Base-by-base conservation (phyloP, 2,888 invertebrate species). In the Thyatira batis region DNA sequence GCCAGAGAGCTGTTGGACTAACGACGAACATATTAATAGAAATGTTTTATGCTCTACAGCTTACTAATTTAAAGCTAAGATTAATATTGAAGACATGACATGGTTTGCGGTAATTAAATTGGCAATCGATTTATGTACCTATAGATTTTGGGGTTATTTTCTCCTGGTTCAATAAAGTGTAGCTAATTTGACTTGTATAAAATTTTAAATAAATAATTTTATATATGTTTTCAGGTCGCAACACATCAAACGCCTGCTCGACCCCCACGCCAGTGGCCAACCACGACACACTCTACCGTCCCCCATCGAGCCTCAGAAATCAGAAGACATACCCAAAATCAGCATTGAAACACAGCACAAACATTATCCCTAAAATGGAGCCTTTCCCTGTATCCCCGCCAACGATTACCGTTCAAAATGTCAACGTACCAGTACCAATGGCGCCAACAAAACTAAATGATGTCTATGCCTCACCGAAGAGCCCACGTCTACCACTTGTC, bases 281-380 rank as follows among this genome's bases (percentile, higher is more conserved):
- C 64, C 90, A 90, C 81, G 88, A 92, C 84, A 91, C 92, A 0
- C 78, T 86, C n/a, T 91, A 92, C 77, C 90, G 92, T 57, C 92
- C 92, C 45, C 92, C 92, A 28, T 91, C 91, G 39, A 90, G 87
- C 59, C 76, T 86, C 0, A 83, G 91, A 39, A 90, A 85, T 76
- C 89, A 87, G 73, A 92, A 92, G 63, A 91, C 92, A 17, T 90
- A 90, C 61, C 91, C 91, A 0, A 92, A 90, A 61, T 90, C 89
- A 1, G 89, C 85, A 1, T 77, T 90, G 0, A 91, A 91, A 61
- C 82, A 90, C 63, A 79, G 85, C 1, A 73, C 76, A 6, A 73
- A 77, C 53, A 67, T 67, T 54, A 51, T 88, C n/a, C 92, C 92
- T 1, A 89, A 85, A 75, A 87, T 92, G 78, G 92, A 92, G 61